Evolutionary conservation across 2,888 invertebrate species (phyloP), one percentile per base, ranked within the genome.

Genomic region (Busseola fusca): DNA sequence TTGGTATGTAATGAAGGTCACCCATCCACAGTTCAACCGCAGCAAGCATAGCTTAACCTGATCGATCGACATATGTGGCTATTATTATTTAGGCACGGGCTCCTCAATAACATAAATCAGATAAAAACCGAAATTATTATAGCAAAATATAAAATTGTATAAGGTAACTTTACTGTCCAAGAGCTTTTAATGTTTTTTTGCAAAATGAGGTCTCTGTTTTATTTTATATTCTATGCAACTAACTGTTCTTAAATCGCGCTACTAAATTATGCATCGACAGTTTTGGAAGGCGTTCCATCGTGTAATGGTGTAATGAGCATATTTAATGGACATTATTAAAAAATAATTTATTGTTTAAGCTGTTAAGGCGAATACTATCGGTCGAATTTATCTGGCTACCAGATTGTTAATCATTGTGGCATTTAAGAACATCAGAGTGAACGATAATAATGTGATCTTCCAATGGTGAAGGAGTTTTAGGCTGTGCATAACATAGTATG

Each of bases 281-380:
- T 93, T 93, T 92, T 84, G 91, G 92, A 86, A 92, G 92, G 91
- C 92, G 92, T 91, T 90, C 89, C 92, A 81, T 88, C 88, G 87
- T 89, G 91, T 93, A 93, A 94, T 93, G 92, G 87, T 89, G 91
- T 93, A 93, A 94, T 93, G 92, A 93, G 92, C 89, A 89, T 91
- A 91, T 91, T 92, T 92, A 93, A 88, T 87, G 87, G 84, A 81
- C 85, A 90, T 90, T 91, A 90, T 90, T 91, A 90, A 86, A 89
- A 91, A 87, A 91, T 90, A 90, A 91, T 91, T 91, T 92, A 91
- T 91, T 88, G 87, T 83, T 81, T 70, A 78, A 76, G 68, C 72
- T 80, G 70, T 88, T 88, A 89, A 88, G 87, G 86, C 75, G 86
- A 81, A 85, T 84, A 62, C 78, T 76, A 79, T 80, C 74, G 72